Evolutionary conservation across 2,797 vertebrate species (phyloP).

Genomic region (Xiphorhynchus erythropygius): DNA sequence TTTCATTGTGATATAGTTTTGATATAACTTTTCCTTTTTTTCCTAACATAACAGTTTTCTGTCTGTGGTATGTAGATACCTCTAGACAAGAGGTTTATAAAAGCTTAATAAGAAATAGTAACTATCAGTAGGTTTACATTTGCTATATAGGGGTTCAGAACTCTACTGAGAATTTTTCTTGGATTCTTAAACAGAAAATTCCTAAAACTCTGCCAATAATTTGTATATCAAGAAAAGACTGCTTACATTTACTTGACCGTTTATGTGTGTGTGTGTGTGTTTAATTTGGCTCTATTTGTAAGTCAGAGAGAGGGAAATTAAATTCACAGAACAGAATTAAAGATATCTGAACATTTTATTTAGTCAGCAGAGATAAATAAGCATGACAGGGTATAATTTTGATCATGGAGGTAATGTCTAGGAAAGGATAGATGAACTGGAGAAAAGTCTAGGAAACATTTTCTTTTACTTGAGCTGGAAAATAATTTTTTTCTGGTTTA

Average conservation of each 20-base stretch:
- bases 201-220: neutral
- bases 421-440: neutral
- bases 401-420: neutral
- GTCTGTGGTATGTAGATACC: neutral
- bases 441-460: neutral
- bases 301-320: neutral
- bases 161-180: neutral
- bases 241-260: neutral
- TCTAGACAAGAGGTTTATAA: neutral
- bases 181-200: neutral
- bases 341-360: neutral
- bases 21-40: neutral
- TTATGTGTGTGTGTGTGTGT: neutral
- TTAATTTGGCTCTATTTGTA: neutral
- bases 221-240: neutral
- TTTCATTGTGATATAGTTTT: neutral
- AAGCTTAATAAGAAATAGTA: neutral
- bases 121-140: neutral
- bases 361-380: neutral
- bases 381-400: neutral
- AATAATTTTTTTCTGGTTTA: neutral
- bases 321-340: neutral
- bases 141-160: neutral
- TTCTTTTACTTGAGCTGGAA: neutral
- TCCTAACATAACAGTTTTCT: neutral